Evolutionary conservation across 2,888 invertebrate species (phyloP).

Genomic region (Drosophila imparisetae): DNA sequence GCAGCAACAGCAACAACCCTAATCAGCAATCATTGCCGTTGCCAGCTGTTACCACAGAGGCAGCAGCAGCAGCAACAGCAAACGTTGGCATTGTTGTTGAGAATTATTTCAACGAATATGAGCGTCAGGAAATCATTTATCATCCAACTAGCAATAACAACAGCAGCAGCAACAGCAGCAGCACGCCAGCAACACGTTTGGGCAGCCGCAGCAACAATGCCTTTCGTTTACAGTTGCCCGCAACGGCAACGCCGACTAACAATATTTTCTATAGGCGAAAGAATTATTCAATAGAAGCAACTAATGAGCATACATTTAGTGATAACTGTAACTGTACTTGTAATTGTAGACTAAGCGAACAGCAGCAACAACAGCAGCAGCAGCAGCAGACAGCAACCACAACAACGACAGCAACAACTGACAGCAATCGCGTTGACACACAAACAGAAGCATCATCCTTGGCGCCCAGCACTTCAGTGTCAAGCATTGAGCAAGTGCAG

Average conservation of each 20-base stretch:
- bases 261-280: constrained; percentile 71
- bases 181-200: constrained; percentile 56
- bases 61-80: constrained; percentile 32
- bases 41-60: constrained; percentile 34
- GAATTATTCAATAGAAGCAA: constrained; percentile 69
- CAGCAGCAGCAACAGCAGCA: constrained; percentile 44
- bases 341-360: constrained; percentile 72
- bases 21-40: constrained; percentile 46
- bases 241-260: constrained; percentile 63
- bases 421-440: constrained; percentile 41
- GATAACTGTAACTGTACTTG: constrained; percentile 78
- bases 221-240: constrained; percentile 71
- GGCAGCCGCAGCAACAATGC: constrained; percentile 64
- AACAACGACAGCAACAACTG: constrained; percentile 32
- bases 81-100: constrained; percentile 82
- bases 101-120: constrained; percentile 84
- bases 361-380: constrained; percentile 32
- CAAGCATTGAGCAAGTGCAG: constrained; percentile 74
- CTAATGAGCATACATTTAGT: constrained; percentile 79
- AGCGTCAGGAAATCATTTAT: constrained; percentile 84
- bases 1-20: constrained; percentile 45
- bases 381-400: constrained; percentile 21
- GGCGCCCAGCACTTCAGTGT: constrained; percentile 70
- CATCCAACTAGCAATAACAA: constrained; percentile 60
- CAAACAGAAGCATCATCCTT: constrained; percentile 60